Evolutionary conservation across 1,140 invertebrate species (phyloP).

Genomic region (Arion vulgaris): DNA sequence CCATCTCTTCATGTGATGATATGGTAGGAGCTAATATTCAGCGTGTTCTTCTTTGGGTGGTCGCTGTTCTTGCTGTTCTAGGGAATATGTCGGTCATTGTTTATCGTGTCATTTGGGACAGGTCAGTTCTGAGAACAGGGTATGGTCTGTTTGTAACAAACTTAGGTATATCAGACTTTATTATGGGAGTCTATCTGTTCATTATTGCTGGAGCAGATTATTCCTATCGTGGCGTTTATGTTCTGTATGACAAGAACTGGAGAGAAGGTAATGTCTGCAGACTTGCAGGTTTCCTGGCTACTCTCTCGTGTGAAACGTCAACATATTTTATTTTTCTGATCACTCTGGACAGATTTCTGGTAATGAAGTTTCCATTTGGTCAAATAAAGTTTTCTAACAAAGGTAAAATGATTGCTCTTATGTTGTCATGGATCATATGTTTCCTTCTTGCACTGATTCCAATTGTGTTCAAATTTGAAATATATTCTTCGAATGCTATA

Average conservation of each 20-base stretch:
- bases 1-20: constrained; percentile 55
- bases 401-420: constrained; percentile 17
- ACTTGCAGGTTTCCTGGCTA: constrained; percentile 55
- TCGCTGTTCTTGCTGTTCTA: constrained; percentile 41
- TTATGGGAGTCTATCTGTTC: constrained; percentile 65
- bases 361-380: constrained; percentile 55
- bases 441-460: constrained; percentile 46
- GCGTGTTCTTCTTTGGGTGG: constrained; percentile 46
- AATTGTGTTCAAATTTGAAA: constrained; percentile 44
- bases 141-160: constrained; percentile 53
- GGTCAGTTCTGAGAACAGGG: not conserved
- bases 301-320: constrained; percentile 57
- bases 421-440: constrained; percentile 39
- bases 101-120: constrained; percentile 37
- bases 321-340: constrained; percentile 57
- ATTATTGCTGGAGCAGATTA: constrained; percentile 60
- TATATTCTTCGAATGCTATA: constrained; percentile 50
- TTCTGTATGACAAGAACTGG: constrained; percentile 54
- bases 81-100: constrained; percentile 53
- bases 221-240: constrained; percentile 54
- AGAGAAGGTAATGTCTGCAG: constrained; percentile 52
- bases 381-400: constrained; percentile 37
- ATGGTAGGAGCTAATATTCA: constrained; percentile 41
- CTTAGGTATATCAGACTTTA: constrained; percentile 60
- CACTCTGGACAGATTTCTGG: constrained; percentile 56